Evolutionary conservation across 2,113 vertebrate genomes (phyloP), one percentile per base, ranked within the genome.

Genomic region (Gobio gobio): DNA sequence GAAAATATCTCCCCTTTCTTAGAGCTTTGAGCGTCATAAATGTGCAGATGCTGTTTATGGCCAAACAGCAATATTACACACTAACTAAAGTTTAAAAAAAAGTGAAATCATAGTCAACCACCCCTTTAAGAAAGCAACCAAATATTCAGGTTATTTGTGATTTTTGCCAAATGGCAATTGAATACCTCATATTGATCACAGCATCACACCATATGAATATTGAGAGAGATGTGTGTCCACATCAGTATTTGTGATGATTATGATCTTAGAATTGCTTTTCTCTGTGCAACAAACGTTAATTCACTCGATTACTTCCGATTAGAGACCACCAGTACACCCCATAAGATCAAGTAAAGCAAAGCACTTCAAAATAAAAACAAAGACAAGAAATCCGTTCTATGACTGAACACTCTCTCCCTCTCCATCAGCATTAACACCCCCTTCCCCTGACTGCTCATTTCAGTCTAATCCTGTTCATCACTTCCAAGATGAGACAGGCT

Each of bases 401-500:
- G 82, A 29, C 51, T 33, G 59, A 78, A 78, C 49, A 16, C n/a
- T 75, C 72, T 12, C 51, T 81, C 54, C 70, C 49, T 36, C 33
- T 18, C 20, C 58, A 8, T 33, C 68, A 74, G 58, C 29, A 70
- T 85, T 43, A 82, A 83, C 84, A 76, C 73, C 45, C 72, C 76
- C 40, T 78, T 85, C n/a, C 74, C 59, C 84, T 64, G 82, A 81
- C 70, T 75, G 76, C 86, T 87, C 83, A 77, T 72, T 78, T 86
- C 73, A 29, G 84, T 78, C 85, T 89, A 87, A 88, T 91, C 78
- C 64, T 40, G 85, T 84, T 88, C 80, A 77, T 88, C 86, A 84
- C 85, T 64, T 85, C 85, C 80, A 68, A 88, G 82, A 81, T 84
- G 83, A 91, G 86, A 90, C 80, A 72, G 86, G 87, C 85, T 88